Evolutionary conservation across 35 echinoderm and acorn worm genomes (phyloP).

Genomic region (Anneissia japonica): DNA sequence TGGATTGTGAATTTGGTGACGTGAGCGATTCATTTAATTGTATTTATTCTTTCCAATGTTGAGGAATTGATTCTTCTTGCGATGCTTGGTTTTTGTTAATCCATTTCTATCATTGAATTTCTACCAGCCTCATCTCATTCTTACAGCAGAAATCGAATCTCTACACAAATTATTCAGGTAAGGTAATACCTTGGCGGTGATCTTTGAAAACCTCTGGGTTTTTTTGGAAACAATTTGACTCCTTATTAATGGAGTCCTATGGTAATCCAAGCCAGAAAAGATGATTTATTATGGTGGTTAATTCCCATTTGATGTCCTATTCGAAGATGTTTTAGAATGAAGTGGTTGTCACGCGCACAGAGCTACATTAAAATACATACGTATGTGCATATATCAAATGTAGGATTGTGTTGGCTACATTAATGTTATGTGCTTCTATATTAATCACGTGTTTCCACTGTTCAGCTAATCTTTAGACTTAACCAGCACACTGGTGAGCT

Average conservation of each 20-base stretch:
- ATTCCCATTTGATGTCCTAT: background rate
- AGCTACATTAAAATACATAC: background rate
- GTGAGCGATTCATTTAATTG: background rate
- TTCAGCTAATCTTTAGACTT: background rate
- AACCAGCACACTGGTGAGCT: background rate
- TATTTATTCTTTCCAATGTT: background rate
- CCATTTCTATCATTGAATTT: background rate
- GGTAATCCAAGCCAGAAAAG: background rate
- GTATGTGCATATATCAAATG: background rate
- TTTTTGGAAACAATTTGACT: background rate
- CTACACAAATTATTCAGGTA: too few species aligned
- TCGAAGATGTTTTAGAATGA: background rate
- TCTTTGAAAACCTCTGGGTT: background rate
- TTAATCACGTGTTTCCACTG: background rate
- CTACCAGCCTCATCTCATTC: background rate
- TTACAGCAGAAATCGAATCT: background rate
- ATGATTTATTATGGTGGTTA: background rate
- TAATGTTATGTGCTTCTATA: background rate
- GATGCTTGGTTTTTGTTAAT: background rate
- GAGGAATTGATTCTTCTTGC: background rate
- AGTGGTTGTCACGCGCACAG: background rate
- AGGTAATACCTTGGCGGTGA: too few species aligned
- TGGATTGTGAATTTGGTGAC: background rate
- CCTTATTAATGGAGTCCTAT: background rate
- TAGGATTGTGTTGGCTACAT: background rate